These are phyloP conservation scores for Brachionus koreanus DNA, from an alignment of 1,140 invertebrate species.

Conservation along the genomic window DNA sequence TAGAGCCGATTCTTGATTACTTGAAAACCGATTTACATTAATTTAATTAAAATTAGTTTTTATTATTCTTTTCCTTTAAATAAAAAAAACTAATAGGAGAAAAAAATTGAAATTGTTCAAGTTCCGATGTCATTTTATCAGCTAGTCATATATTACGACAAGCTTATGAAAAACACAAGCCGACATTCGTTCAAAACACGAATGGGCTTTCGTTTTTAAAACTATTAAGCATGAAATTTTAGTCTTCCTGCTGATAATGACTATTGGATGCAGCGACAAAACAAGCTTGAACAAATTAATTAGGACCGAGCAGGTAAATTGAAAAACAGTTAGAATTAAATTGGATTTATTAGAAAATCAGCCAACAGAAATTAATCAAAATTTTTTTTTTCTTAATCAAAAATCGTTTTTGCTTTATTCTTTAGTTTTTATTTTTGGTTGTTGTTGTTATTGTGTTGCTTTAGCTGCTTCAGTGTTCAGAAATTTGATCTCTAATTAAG, in stretches of 20 bases:
- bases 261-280: not conserved
- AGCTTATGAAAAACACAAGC: not conserved
- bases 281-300: conserved; percentile 37
- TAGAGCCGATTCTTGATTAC: not conserved
- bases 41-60: conserved; percentile 33
- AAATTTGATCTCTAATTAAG: conserved; percentile 35
- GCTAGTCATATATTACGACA: conserved; percentile 34
- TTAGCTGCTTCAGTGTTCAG: not conserved
- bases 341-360: conserved; percentile 21
- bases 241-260: conserved; percentile 43
- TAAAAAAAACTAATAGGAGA: not conserved
- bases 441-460: not conserved
- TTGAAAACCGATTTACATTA: conserved; percentile 30
- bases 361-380: conserved; percentile 9
- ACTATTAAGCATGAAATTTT: conserved; percentile 40
- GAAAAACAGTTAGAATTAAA: conserved; percentile 30
- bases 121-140: conserved; percentile 43
- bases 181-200: conserved; percentile 18
- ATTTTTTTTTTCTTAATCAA: not conserved
- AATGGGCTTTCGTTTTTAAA: not conserved
- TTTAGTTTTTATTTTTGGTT: not conserved
- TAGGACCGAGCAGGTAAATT: conserved; percentile 1
- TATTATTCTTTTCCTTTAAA: not conserved
- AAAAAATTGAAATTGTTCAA: conserved; percentile 2
- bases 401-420: not conserved